Conservation (phyloP, 2,797 vertebrate species). For the Falco berigora region DNA sequence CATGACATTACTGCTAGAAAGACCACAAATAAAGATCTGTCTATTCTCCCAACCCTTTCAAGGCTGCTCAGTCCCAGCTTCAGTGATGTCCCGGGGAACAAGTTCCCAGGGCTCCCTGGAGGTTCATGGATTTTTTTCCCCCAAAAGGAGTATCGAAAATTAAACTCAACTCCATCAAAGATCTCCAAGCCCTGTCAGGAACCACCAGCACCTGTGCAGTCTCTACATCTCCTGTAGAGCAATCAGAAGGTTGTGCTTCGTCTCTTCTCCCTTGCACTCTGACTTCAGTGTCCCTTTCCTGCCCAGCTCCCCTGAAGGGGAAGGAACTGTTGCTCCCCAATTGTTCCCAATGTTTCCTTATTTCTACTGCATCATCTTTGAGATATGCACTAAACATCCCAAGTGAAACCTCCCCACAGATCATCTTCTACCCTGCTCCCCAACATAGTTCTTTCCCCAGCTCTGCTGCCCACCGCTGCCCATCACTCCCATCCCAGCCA, state of each 20-base stretch:
- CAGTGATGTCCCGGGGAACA: rapidly evolving
- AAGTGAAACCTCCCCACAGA: neutral
- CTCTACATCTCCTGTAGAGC: neutral
- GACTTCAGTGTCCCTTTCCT: neutral
- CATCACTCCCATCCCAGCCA: neutral
- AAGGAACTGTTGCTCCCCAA: neutral
- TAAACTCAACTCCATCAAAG: neutral
- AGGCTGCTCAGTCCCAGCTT: neutral
- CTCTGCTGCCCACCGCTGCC: neutral
- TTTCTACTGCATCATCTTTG: neutral
- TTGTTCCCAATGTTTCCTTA: neutral
- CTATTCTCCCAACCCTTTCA: neutral
- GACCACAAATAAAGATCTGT: neutral
- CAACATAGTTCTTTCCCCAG: neutral
- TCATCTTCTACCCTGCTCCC: neutral
- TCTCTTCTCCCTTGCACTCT: neutral
- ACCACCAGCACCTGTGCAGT: neutral
- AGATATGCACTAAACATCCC: neutral
- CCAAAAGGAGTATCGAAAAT: neutral
- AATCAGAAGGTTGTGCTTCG: neutral
- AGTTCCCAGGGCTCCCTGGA: neutral
- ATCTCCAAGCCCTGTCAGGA: neutral
- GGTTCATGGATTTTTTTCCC: neutral
- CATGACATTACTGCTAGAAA: neutral
- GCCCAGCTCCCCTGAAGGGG: neutral